Evolutionary conservation across 2,113 vertebrate species (phyloP), one percentile per base, ranked within the genome.

Genomic region (Laticauda laticaudata): DNA sequence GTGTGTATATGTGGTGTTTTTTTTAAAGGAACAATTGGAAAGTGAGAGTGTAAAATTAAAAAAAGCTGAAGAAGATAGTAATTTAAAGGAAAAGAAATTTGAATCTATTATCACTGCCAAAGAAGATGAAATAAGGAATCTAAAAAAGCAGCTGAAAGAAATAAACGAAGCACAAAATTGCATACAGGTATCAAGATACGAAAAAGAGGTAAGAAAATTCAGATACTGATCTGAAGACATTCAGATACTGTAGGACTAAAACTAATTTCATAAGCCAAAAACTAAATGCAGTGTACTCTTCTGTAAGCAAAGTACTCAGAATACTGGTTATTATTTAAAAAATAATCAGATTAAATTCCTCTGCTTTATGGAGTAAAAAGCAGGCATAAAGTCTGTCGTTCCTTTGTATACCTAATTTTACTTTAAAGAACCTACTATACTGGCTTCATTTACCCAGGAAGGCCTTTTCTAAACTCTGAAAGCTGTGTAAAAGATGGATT

Each of bases 91-190:
- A 96, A 97, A 93, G 75, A 96, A 97, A 59, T 90, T 97, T 88
- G 53, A 97, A 87, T 97, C 95, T 93, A 87, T 95, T 94, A 93
- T 97, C 96, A 93, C 93, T 88, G 92, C 92, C 92, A 96, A 97
- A 97, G 97, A 97, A 55, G 95, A 97, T 93, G 91, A 97, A 97
- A 95, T 97, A 94, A 95, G 93, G 91, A 86, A 94, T 61, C 93
- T 98, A 94, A 97, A 95, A 97, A 97, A 91, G 86, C 95, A 92
- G 94, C 91, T 97, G 81, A 97, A 97, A 96, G 94, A 96, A 94
- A 89, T 94, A 57, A 96, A 90, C 69, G 94, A 96, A 95, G 95
- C 94, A 89, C 94, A 96, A 91, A 93, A 94, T 92, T 92, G 75
- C 88, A 89, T 53, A 53, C 90, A 93, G 15, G 90, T 88, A n/a